phyloP scores from a whole-genome alignment of 2,888 invertebrate species.

The Heteromurus nitidus region DNA sequence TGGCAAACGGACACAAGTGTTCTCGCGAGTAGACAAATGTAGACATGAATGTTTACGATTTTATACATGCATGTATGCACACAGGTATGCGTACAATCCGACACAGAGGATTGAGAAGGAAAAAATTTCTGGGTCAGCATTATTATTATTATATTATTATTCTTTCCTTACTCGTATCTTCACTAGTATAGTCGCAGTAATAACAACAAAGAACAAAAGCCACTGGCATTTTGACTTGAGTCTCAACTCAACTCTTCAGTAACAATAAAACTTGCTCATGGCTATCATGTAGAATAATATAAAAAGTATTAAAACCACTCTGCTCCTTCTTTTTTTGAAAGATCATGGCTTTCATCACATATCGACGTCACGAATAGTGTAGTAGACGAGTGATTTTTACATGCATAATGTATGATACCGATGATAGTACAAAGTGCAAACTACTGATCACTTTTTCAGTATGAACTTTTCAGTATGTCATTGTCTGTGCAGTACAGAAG shows the following conservation, averaged over 20 bases:
- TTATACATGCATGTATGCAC: neutral
- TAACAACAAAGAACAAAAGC: constrained; percentile 32
- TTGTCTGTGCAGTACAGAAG: neutral
- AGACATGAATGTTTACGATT: neutral
- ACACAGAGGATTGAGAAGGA: too few relatives aligned
- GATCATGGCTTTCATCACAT: constrained; percentile 59
- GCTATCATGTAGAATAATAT: constrained; percentile 4
- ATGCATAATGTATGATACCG: neutral
- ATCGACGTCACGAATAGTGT: constrained; percentile 53
- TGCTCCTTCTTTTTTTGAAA: constrained; percentile 26
- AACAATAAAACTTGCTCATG: neutral
- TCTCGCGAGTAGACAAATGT: neutral
- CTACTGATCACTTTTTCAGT: too few relatives aligned
- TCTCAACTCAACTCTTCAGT: too few relatives aligned
- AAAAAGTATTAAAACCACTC: constrained; percentile 25
- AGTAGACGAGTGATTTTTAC: constrained; percentile 16
- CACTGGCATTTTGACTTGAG: constrained; percentile 24
- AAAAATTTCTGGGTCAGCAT: constrained; percentile 46
- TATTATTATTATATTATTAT: constrained; percentile 46
- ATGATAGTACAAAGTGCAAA: too few relatives aligned
- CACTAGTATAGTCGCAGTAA: neutral
- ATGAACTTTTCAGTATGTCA: neutral
- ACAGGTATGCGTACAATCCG: neutral
- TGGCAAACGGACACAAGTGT: neutral
- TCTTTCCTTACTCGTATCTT: constrained; percentile 18